A percentile compares a stretch with the other conserved stretches of the same genome.
phyloP scores from a whole-genome alignment of 1,140 invertebrate genomes.

The Drosophila yakuba region DNA sequence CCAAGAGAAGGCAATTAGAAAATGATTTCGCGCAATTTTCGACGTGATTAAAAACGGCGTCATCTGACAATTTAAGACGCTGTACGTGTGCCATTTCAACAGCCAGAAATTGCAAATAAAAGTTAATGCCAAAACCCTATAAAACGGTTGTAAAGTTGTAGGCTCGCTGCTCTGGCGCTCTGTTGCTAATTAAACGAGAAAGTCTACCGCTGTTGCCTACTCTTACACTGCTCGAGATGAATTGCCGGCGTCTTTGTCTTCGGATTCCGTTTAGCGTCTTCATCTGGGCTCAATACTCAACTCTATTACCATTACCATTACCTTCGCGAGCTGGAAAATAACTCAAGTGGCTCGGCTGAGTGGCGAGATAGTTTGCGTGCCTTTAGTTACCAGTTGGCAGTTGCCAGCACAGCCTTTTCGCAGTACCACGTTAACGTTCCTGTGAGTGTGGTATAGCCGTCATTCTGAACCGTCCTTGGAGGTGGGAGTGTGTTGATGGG shows the following conservation, averaged over 20 bases:
- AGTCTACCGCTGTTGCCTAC: slow-evolving; percentile 30
- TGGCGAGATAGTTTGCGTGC: slow-evolving; percentile 68
- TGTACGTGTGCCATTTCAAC: slow-evolving; percentile 36
- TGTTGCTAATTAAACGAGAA: slow-evolving; percentile 34
- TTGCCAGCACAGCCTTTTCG: slow-evolving; percentile 66
- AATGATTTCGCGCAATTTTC: slow-evolving; percentile 75
- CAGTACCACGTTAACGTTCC: slow-evolving; percentile 49
- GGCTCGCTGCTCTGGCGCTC: not conserved
- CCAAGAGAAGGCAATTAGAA: slow-evolving; percentile 66
- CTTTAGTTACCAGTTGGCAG: slow-evolving; percentile 41
- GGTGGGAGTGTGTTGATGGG: not conserved
- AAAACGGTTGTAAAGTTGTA: not conserved
- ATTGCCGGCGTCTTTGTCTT: slow-evolving; percentile 24
- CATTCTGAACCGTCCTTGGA: slow-evolving; percentile 2
- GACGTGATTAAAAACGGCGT: slow-evolving; percentile 63
- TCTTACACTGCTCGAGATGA: slow-evolving; percentile 13
- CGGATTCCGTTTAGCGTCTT: slow-evolving; percentile 22
- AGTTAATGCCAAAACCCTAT: slow-evolving; percentile 8
- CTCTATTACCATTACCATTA: slow-evolving; percentile 40
- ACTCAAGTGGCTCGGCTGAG: slow-evolving; percentile 50
- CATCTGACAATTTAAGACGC: slow-evolving; percentile 27
- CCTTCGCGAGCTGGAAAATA: slow-evolving; percentile 24
- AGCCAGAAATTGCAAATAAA: slow-evolving; percentile 22
- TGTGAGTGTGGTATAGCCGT: slow-evolving; percentile 15
- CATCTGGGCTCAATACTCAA: slow-evolving; percentile 21